Evolutionary conservation across 2,888 invertebrate species (phyloP), one percentile per base, ranked within the genome.

Genomic region (Lapara coniferarum): DNA sequence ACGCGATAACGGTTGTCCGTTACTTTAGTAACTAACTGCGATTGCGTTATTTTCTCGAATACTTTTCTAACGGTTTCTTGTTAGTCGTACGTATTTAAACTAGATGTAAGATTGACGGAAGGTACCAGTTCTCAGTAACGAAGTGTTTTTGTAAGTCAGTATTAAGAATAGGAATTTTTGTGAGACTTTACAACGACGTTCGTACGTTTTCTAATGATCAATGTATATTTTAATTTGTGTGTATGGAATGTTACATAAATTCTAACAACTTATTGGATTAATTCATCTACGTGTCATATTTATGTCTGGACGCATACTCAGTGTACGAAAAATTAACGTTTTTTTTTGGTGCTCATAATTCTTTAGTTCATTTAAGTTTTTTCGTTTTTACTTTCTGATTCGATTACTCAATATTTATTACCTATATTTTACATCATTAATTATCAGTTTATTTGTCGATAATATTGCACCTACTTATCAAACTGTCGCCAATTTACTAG

Each of bases 101-200:
- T 75, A 83, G 79, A 72, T 66, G 13, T 87, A 88, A 84, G 83
- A 78, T 80, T 84, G 74, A 75, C 81, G 46, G 46, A 63, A 83
- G 86, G 88, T 91, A 92, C 92, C 90, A 90, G 79, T 87, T 86
- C 78, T 80, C 78, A 79, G 78, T 75, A 78, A 73, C 75, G 73
- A 74, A 81, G 79, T 76, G 80, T 85, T 89, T 77, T 89, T 88
- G 84, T 88, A 88, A 86, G 85, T 88, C 92, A 91, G 90, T 92
- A 92, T 91, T 92, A 87, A 80, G 72, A 86, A 86, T 86, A 88
- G 85, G 81, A 77, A 87, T 84, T 84, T 91, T 92, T 92, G 90
- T 92, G 91, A 92, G 83, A 88, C 78, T 93, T 92, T 92, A 92
- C 93, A 92, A 92, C 92, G 92, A 92, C 72, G 82, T 90, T 89